A percentile compares a stretch with the other conserved stretches of the same genome.
Evolutionary conservation across 2,888 invertebrate genomes (phyloP).

Genomic region (Thereva nobilitata): DNA sequence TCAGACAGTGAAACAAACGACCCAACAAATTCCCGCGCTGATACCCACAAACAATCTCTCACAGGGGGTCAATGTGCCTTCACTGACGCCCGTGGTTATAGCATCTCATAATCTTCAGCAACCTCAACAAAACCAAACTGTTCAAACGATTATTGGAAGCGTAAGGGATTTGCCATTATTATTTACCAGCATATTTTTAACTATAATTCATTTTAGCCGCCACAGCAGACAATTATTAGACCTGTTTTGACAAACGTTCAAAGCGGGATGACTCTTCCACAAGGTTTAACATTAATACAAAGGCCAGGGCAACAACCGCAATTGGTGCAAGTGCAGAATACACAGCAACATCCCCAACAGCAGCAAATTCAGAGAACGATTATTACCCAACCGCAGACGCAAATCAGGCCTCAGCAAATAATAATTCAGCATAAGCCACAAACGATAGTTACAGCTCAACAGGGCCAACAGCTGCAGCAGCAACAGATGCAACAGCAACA

Average conservation of each 20-base stretch:
- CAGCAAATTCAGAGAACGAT: constrained; percentile 52
- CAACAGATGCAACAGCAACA: constrained; percentile 48
- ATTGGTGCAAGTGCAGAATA: constrained; percentile 56
- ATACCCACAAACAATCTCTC: constrained; percentile 53
- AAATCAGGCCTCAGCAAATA: constrained; percentile 46
- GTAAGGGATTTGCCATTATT: constrained; percentile 46
- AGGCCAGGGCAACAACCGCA: constrained; percentile 58
- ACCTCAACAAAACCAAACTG: constrained; percentile 47
- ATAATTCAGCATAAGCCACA: constrained; percentile 54
- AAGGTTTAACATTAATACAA: constrained; percentile 57
- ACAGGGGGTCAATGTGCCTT: constrained; percentile 43
- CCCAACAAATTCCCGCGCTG: constrained; percentile 54
- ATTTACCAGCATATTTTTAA: not conserved
- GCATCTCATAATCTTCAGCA: constrained; percentile 53
- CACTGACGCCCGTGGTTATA: constrained; percentile 44
- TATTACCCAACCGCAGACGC: constrained; percentile 49
- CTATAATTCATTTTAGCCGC: constrained; percentile 46
- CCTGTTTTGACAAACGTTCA: constrained; percentile 55
- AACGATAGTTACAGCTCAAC: constrained; percentile 52
- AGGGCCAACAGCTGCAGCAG: constrained; percentile 45
- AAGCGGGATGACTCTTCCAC: constrained; percentile 53
- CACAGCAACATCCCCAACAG: constrained; percentile 47
- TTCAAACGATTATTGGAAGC: constrained; percentile 52
- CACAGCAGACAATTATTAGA: constrained; percentile 57
- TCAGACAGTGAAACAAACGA: constrained; percentile 45